Evolutionary conservation across 2,888 invertebrate genomes (phyloP).

Genomic region (Apamea monoglypha): DNA sequence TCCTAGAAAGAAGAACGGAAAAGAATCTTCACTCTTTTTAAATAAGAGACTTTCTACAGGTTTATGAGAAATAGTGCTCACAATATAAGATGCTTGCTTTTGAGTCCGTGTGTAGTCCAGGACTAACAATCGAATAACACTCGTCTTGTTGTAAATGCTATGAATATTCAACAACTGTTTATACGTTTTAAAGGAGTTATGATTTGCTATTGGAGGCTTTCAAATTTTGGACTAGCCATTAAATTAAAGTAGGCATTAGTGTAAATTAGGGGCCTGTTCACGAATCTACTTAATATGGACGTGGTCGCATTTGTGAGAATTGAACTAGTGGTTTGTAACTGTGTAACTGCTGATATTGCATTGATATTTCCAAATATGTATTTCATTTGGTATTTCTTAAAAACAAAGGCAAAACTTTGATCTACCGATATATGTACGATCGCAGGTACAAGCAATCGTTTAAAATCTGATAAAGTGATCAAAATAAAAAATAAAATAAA

Average conservation of each 20-base stretch:
- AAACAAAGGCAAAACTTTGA: neutral
- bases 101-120: constrained; percentile 30
- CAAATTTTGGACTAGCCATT: constrained; percentile 44
- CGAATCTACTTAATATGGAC: constrained; percentile 28
- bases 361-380: neutral
- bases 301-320: constrained; percentile 1
- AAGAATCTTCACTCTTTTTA: neutral
- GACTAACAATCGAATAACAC: constrained; percentile 50
- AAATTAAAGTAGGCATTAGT: constrained; percentile 44
- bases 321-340: neutral
- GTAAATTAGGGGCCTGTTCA: constrained; percentile 33
- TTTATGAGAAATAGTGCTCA: neutral
- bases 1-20: neutral
- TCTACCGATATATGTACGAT: neutral
- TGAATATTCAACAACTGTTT: constrained; percentile 67
- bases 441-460: neutral
- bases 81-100: neutral
- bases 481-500: no score
- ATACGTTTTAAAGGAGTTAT: constrained; percentile 58
- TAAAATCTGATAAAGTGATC: no score
- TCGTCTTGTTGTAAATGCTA: constrained; percentile 59
- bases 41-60: neutral
- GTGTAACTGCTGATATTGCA: neutral
- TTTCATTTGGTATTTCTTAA: neutral
- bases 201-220: constrained; percentile 56